These are phyloP conservation scores for Lysiphlebus fabarum DNA, from an alignment of 1,140 invertebrate genomes.

Conservation along the genomic window DNA sequence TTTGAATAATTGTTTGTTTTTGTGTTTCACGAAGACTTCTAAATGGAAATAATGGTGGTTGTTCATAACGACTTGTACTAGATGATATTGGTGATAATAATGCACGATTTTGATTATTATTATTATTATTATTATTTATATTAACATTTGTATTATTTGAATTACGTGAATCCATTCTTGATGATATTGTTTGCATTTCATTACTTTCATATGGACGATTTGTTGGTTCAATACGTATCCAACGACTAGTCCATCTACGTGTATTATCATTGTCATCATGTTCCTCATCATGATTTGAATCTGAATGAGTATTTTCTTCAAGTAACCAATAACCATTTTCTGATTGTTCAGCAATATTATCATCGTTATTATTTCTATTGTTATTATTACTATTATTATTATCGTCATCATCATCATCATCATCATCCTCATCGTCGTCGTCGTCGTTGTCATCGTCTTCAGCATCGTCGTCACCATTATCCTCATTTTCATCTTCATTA, in stretches of 20 bases:
- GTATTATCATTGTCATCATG: constrained; percentile 23
- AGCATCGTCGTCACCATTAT: constrained; percentile 2
- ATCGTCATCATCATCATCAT: background rate
- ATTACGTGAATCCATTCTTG: background rate
- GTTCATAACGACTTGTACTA: constrained; percentile 41
- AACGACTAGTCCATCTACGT: constrained; percentile 40
- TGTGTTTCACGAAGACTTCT: constrained; percentile 40
- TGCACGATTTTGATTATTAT: constrained; percentile 17
- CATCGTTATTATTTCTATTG: too few relatives aligned
- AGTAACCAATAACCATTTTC: constrained; percentile 50
- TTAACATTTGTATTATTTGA: background rate
- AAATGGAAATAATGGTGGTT: constrained; percentile 43
- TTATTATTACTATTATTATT: too few relatives aligned
- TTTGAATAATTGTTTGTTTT: background rate
- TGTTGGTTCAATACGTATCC: constrained; percentile 41
- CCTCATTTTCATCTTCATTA: constrained; percentile 5
- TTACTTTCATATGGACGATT: constrained; percentile 25
- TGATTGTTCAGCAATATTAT: constrained; percentile 37
- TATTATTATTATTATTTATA: background rate
- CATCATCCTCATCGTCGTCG: background rate
- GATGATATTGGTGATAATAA: constrained; percentile 39
- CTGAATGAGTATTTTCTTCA: constrained; percentile 48
- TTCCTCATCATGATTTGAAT: constrained; percentile 38
- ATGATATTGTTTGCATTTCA: background rate
- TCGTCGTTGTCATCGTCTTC: background rate